phyloP scores from a whole-genome alignment of 1,140 invertebrate species.

The Streblospio benedicti region DNA sequence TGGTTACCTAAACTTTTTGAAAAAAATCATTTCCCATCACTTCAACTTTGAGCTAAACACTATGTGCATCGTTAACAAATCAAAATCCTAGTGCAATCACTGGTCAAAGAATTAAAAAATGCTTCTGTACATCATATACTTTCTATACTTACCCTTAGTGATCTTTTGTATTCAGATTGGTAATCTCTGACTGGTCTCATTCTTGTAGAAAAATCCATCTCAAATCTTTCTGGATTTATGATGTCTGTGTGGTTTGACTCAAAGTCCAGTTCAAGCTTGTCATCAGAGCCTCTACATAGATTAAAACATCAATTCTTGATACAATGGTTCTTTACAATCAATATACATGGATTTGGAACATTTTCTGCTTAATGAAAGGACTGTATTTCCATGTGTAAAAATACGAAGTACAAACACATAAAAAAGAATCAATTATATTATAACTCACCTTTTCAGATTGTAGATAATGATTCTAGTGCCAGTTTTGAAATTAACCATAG shows the following conservation, averaged over 20 bases:
- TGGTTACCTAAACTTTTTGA: too few relatives aligned
- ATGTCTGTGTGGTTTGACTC: constrained; percentile 34
- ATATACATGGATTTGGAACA: too few relatives aligned
- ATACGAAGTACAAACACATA: background rate
- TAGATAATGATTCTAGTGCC: constrained; percentile 41
- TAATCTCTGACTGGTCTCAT: constrained; percentile 28
- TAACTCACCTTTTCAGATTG: constrained; percentile 34
- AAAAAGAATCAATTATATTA: background rate
- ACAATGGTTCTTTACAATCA: too few relatives aligned
- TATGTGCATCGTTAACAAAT: too few relatives aligned
- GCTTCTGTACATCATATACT: too few relatives aligned
- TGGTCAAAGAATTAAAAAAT: too few relatives aligned
- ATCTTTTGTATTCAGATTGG: constrained; percentile 31
- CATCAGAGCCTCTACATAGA: constrained; percentile 21
- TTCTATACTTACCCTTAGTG: constrained; percentile 30
- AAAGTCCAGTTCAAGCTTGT: constrained; percentile 38
- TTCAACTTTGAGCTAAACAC: too few relatives aligned
- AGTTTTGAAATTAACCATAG: constrained; percentile 22
- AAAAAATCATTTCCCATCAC: too few relatives aligned
- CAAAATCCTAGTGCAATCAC: too few relatives aligned
- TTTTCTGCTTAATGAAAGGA: too few relatives aligned
- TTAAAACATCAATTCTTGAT: background rate
- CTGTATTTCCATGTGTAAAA: too few relatives aligned
- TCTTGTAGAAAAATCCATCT: constrained; percentile 27
- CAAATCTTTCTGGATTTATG: constrained; percentile 34